A percentile compares a stretch with the other conserved stretches of the same genome.
Conservation (phyloP, 2,797 vertebrate species). For the Emydoidea blandingii region DNA sequence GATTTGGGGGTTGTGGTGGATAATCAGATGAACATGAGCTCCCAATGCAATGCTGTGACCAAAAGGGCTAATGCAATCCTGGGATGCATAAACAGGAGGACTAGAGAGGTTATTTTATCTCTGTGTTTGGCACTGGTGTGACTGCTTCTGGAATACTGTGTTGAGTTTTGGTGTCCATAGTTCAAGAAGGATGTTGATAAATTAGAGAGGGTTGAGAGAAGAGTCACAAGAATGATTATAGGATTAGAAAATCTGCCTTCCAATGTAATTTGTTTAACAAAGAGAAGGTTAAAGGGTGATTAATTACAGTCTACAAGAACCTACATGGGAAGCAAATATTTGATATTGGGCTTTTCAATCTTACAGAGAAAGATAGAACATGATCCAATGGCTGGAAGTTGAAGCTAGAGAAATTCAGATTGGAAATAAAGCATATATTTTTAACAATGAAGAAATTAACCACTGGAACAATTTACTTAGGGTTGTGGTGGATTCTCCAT, state of each 20-base stretch:
- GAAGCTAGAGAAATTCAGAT: background rate
- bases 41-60: background rate
- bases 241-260: background rate
- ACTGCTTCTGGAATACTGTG: no score
- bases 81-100: background rate
- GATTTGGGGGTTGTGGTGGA: background rate
- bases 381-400: background rate
- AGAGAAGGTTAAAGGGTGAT: background rate
- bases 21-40: background rate
- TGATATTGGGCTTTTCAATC: background rate
- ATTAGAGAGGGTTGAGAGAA: background rate
- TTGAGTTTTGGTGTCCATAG: background rate
- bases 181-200: background rate
- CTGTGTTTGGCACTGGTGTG: background rate
- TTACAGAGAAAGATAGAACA: background rate
- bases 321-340: background rate
- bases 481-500: background rate
- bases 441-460: background rate
- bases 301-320: background rate
- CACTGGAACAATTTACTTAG: background rate
- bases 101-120: background rate
- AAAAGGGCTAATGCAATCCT: background rate
- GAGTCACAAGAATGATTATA: background rate
- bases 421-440: background rate
- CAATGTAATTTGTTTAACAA: background rate